Base-by-base conservation (phyloP, 2,888 invertebrate genomes). In the Dolomedes plantarius region DNA sequence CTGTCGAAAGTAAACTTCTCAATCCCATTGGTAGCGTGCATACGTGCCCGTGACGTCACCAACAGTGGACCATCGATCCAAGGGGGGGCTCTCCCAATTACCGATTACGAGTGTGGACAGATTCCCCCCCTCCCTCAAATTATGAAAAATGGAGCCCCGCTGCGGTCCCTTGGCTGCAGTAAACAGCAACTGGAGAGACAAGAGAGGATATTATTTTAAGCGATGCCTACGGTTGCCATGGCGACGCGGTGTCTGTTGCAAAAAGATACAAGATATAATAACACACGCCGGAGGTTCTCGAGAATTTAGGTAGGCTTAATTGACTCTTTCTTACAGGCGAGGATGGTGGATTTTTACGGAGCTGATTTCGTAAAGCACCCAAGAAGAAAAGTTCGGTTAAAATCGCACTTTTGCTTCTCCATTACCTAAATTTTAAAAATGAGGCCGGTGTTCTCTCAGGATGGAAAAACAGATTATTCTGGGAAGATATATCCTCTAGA, bases 41-140 rank as follows among this genome's bases (percentile, higher is more conserved):
- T 56, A 11, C 23, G 56, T 56, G 2, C 56, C 23, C 23, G 56
- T 56, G 56, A 56, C 56, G 56, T 56, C 56, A 56, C 56, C 23
- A 56, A 56, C 56, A 56, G 56, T 56, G 56, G 56, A 56, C 67
- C 67, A 67, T 67, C 67, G 67, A 67, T 67, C 67, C 23, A 65
- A 31, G 23, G 23, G 31, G 62, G 28, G 23, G 36, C 7, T 31
- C 36, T 67, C 32, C 67, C 67, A 67, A 67, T 67, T 67, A 67
- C 67, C 32, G 67, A 67, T 31, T 31, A 36, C 32, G 67, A 67
- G 36, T 36, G 67, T 67, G 67, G 67, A 67, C 67, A 67, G 19
- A 19, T 9, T 19, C 6, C 19, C 36, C 31, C n/a, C 62, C 23
- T 19, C 32, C 67, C 36, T 32, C 67, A 67, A 67, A 67, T 67